phyloP scores from a whole-genome alignment of 2,797 vertebrate species.

The Euthynnus affinis region DNA sequence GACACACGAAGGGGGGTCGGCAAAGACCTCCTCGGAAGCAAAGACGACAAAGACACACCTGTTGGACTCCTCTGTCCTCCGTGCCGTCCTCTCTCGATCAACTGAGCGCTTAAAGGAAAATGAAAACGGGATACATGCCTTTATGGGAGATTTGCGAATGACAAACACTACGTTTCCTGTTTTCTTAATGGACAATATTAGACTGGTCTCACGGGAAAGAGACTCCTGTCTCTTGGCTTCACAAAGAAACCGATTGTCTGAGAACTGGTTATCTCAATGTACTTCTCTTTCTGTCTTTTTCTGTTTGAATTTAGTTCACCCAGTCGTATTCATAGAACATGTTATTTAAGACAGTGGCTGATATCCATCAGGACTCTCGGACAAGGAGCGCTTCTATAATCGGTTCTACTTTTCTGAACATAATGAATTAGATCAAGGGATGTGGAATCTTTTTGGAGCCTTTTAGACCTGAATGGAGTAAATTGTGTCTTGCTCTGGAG shows the following conservation, averaged over 20 bases:
- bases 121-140: conserved; percentile 20
- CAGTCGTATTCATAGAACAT: conserved; percentile 42
- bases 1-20: conserved; percentile 17
- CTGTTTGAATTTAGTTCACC: conserved; percentile 46
- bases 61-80: conserved; percentile 37
- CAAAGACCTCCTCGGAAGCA: conserved; percentile 23
- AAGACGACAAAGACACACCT: conserved; percentile 46
- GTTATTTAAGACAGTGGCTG: conserved; percentile 77
- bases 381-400: conserved; percentile 64
- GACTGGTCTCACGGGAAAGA: conserved; percentile 67
- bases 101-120: conserved; percentile 13
- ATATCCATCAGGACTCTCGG: conserved; percentile 60
- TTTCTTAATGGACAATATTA: conserved; percentile 68
- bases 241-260: conserved; percentile 75
- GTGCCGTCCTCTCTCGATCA: conserved; percentile 7
- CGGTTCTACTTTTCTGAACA: conserved; percentile 39
- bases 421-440: conserved; percentile 63
- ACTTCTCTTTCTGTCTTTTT: conserved; percentile 39
- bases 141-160: conserved; percentile 31
- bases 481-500: conserved; percentile 35
- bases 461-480: conserved; percentile 52
- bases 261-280: conserved; percentile 68
- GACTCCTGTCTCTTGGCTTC: conserved; percentile 36
- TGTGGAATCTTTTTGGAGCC: conserved; percentile 29
- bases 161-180: conserved; percentile 69